Evolutionary conservation across 1,140 invertebrate genomes (phyloP).

Genomic region (Penaeus japonicus): DNA sequence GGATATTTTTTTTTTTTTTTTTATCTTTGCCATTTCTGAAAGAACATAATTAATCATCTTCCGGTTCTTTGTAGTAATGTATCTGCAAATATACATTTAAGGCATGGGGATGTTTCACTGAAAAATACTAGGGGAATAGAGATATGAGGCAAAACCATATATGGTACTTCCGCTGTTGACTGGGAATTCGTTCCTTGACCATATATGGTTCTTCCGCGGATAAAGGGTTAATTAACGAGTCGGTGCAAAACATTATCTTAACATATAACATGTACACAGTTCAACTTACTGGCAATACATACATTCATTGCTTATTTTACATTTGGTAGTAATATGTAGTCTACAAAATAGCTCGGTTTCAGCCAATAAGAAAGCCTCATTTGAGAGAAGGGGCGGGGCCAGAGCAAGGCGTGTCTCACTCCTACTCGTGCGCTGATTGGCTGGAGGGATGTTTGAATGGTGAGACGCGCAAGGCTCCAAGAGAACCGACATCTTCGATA

Average conservation of each 20-base stretch:
- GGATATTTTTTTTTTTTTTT: too few species aligned
- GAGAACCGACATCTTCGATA: conserved; percentile 30
- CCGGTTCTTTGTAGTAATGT: too few species aligned
- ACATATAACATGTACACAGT: conserved; percentile 53
- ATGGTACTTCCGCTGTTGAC: too few species aligned
- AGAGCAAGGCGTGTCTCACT: conserved; percentile 53
- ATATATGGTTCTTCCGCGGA: too few species aligned
- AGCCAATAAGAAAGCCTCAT: conserved; percentile 47
- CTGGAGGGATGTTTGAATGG: conserved; percentile 48
- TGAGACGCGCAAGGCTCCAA: conserved; percentile 50
- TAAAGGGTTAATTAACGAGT: conserved; percentile 39
- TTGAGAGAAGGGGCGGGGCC: not conserved
- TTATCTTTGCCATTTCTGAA: too few species aligned
- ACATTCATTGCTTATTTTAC: conserved; percentile 45
- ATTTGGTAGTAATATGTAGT: conserved; percentile 41
- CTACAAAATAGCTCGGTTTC: conserved; percentile 41
- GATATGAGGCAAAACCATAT: too few species aligned
- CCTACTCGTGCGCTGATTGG: conserved; percentile 38
- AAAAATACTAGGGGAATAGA: too few species aligned
- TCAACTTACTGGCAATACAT: conserved; percentile 48
- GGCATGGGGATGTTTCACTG: too few species aligned
- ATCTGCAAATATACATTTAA: too few species aligned
- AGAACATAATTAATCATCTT: too few species aligned
- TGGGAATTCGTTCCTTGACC: too few species aligned
- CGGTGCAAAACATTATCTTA: conserved; percentile 53